These are phyloP conservation scores for Hydrozoanthus tunicans DNA, from an alignment of 64 coral and sea anemone species.

Conservation along the genomic window DNA sequence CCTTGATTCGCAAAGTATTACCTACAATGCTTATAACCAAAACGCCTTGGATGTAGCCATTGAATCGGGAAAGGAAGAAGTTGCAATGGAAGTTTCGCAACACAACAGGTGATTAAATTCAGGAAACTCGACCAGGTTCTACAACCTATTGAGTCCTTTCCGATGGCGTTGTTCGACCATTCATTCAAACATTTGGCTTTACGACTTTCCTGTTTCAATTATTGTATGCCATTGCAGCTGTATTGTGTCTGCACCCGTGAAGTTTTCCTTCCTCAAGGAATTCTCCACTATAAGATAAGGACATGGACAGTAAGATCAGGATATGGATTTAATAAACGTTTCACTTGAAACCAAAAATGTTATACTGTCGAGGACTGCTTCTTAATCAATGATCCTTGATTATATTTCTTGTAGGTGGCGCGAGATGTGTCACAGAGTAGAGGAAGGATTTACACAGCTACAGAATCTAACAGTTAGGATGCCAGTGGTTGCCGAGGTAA, in stretches of 20 bases:
- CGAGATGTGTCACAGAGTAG: conserved; percentile 80
- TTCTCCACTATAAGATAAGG: no score
- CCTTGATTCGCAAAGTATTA: conserved; percentile 72
- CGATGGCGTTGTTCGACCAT: no score
- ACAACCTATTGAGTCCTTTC: no score
- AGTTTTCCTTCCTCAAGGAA: no score
- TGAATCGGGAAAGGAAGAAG: conserved; percentile 71
- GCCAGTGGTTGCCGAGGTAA: conserved; percentile 83
- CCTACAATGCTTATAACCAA: conserved; percentile 87
- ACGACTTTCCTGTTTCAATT: no score
- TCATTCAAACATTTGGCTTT: no score
- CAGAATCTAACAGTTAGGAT: conserved; percentile 81
- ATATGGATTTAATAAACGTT: no score
- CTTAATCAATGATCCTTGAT: background rate
- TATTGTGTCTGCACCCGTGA: no score
- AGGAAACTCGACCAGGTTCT: background rate
- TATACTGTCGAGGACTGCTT: no score
- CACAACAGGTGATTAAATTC: conserved; percentile 51
- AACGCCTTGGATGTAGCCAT: conserved; percentile 88
- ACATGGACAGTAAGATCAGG: no score
- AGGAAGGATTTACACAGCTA: conserved; percentile 81
- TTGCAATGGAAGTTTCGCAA: conserved; percentile 61
- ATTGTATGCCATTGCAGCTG: no score
- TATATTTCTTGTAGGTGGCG: conserved; percentile 61
- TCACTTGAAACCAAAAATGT: no score